Conservation (phyloP, 92 coral and sea anemone genomes). For the Palythoa grandis region DNA sequence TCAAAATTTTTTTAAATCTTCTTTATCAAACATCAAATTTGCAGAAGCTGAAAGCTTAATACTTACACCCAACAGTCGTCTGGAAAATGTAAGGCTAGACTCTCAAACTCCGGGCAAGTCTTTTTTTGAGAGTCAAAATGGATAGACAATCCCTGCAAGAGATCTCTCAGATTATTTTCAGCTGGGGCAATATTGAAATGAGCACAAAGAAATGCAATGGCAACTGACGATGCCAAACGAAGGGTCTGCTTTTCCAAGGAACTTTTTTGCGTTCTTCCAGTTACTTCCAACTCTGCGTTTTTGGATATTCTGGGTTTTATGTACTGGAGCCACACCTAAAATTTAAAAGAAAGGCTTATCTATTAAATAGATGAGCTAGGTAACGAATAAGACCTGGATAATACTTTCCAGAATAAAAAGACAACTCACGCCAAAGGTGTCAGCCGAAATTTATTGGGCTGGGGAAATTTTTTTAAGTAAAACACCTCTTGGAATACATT, state of each 20-base stretch:
- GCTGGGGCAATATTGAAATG: background rate
- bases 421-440: too few species aligned
- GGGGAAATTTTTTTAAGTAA: too few species aligned
- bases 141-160: slow-evolving; percentile 5
- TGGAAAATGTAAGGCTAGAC: background rate
- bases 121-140: background rate
- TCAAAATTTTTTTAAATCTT: too few species aligned
- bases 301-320: background rate
- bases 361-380: too few species aligned
- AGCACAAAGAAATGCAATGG: slow-evolving; percentile 2
- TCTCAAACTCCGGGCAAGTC: background rate
- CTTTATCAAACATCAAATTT: too few species aligned
- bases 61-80: background rate
- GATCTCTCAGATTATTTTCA: background rate
- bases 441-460: too few species aligned
- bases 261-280: background rate
- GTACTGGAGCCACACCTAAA: background rate
- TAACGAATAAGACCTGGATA: too few species aligned
- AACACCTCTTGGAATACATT: too few species aligned
- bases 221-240: background rate
- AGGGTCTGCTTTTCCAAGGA: background rate
- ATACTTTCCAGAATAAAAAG: too few species aligned
- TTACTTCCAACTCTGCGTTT: background rate
- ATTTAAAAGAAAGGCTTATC: too few species aligned
- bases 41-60: too few species aligned